Evolutionary conservation across 1,140 invertebrate genomes (phyloP).

Genomic region (Parapsyche elsis): DNA sequence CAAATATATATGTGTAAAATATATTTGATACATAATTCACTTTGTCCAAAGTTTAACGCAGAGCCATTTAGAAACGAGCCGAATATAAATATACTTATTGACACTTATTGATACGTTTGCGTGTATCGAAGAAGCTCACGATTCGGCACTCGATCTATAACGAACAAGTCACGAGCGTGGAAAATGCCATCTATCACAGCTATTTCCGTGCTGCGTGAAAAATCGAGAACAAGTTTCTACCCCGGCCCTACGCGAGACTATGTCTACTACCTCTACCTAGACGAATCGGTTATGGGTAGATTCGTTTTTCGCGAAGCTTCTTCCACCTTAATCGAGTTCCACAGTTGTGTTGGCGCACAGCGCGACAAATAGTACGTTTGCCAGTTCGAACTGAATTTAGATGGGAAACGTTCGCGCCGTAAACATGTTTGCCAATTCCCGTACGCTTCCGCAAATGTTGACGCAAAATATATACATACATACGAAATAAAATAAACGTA

Average conservation of each 20-base stretch:
- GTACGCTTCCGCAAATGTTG: not conserved
- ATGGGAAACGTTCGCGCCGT: not conserved
- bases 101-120: conserved; percentile 9
- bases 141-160: not conserved
- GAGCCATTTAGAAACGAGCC: no score
- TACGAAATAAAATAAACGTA: not conserved
- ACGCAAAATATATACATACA: not conserved
- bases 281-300: no score
- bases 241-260: no score
- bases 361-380: not conserved
- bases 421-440: conserved; percentile 7
- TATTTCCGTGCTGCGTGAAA: not conserved
- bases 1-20: no score
- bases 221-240: not conserved
- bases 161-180: not conserved
- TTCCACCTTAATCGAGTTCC: no score
- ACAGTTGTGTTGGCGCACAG: no score
- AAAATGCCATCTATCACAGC: conserved; percentile 3
- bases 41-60: no score
- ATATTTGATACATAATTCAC: no score
- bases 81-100: no score
- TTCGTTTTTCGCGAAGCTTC: no score
- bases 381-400: conserved; percentile 2
- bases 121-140: not conserved
- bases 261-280: no score